Evolutionary conservation across 2,113 vertebrate species (phyloP).

Genomic region (Dicrurus megarhynchus): DNA sequence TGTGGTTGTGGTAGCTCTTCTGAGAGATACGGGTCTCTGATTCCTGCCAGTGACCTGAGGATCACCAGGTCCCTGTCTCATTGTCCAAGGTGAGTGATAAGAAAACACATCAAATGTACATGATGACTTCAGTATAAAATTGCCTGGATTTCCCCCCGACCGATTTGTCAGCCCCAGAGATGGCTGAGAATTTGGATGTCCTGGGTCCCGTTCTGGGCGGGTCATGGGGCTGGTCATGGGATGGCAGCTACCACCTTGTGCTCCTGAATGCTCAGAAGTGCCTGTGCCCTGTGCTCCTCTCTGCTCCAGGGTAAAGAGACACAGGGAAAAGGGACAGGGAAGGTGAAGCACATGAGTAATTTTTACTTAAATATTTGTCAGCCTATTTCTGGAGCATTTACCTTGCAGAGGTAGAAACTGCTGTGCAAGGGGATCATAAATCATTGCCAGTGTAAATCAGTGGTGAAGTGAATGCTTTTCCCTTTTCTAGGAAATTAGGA

Average conservation of each 20-base stretch:
- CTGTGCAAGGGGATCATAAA: background rate
- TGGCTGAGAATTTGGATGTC: background rate
- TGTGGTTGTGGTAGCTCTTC: background rate
- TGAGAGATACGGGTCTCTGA: background rate
- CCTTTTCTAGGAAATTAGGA: background rate
- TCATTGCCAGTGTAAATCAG: background rate
- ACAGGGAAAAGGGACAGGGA: background rate
- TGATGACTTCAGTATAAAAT: background rate
- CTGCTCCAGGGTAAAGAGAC: background rate
- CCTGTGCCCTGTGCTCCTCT: background rate
- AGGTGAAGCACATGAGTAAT: background rate
- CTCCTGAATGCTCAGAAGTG: background rate
- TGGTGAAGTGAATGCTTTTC: background rate
- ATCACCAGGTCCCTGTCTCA: background rate
- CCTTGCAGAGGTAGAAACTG: background rate
- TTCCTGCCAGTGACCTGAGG: background rate
- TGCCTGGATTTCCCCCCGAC: background rate
- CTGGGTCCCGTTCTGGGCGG: rapidly evolving
- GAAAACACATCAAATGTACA: background rate
- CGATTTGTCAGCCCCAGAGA: background rate
- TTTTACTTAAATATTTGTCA: background rate
- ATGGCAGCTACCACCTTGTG: background rate
- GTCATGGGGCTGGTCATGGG: background rate
- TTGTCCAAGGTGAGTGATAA: background rate
- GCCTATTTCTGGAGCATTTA: background rate